Evolutionary conservation across 2,888 invertebrate species (phyloP), one percentile per base, ranked within the genome.

Genomic region (Andricus curvator): DNA sequence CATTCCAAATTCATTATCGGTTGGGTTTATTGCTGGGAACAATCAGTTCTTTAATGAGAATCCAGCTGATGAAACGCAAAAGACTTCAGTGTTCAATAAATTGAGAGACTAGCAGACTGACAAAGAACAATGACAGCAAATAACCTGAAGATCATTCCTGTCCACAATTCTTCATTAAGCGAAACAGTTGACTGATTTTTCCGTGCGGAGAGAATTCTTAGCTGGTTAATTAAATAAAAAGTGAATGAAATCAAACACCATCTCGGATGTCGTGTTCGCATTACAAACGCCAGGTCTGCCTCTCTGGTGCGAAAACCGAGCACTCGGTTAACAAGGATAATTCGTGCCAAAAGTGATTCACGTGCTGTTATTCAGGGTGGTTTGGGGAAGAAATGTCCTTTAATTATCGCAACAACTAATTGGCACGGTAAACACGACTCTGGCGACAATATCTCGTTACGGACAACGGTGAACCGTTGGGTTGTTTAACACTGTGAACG

Each of bases 291-390:
- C 51, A 15, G 68, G 20, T 33, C 29, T 20, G 29, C 74, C 33
- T 68, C 51, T 56, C 33, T 56, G 33, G 74, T 29, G 74, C 74
- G 74, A 74, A 74, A 33, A 74, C 74, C 56, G 74, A 74, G 56
- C 51, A 74, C 51, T 74, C 74, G 48, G 74, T 74, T 74, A 74
- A 74, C 74, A 74, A 74, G 74, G 51, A 74, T 74, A 74, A 74
- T 74, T 74, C 74, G 74, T 56, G 48, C 74, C 74, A 51, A 74
- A 74, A 74, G 48, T 74, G 74, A 74, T 74, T 74, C 74, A 74
- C 74, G 74, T 74, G 74, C 29, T 56, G 56, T 56, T 74, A 20
- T 17, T 51, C 51, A 20, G 20, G 56, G 56, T 74, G 25, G 44
- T 22, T 13, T n/a, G 67, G 68, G 48, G 51, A 74, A 74, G 74